A percentile compares a stretch with the other conserved stretches of the same genome.
phyloP scores from a whole-genome alignment of 2,888 invertebrate genomes.

The Cephus pygmeus region DNA sequence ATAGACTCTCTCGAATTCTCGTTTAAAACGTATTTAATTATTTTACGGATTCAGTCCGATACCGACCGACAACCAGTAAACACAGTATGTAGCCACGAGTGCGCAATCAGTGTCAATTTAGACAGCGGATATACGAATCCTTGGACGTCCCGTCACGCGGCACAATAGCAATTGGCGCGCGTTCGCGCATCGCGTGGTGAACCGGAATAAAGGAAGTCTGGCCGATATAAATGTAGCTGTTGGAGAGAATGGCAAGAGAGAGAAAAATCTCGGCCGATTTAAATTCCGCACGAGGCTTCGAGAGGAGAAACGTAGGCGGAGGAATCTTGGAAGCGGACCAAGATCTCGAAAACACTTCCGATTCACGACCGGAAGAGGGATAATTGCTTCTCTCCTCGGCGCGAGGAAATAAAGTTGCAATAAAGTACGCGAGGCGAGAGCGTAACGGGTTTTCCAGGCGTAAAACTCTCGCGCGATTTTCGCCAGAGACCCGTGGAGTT shows the following conservation, averaged over 20 bases:
- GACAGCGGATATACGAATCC: background rate
- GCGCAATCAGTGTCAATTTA: background rate
- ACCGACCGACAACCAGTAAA: background rate
- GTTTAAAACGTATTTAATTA: background rate
- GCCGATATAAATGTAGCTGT: background rate
- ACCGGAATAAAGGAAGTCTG: background rate
- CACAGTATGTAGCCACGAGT: background rate
- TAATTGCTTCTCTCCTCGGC: slow-evolving; percentile 28
- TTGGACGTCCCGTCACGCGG: background rate
- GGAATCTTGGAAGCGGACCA: slow-evolving; percentile 5
- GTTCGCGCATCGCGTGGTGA: background rate
- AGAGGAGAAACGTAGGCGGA: slow-evolving; percentile 16
- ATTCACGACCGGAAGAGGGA: slow-evolving; percentile 23
- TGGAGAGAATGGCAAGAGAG: slow-evolving; percentile 2
- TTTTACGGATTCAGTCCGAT: background rate
- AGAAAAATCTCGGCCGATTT: slow-evolving; percentile 2
- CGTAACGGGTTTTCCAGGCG: slow-evolving; percentile 8
- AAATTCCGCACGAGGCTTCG: slow-evolving; percentile 14
- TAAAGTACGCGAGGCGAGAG: slow-evolving; percentile 17
- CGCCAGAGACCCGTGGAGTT: slow-evolving; percentile 7
- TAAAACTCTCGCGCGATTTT: slow-evolving; percentile 38
- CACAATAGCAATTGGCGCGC: background rate
- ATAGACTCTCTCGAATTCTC: background rate
- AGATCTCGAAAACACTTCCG: slow-evolving; percentile 25
- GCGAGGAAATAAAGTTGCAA: slow-evolving; percentile 21